A percentile compares a stretch with the other conserved stretches of the same genome.
phyloP scores from a whole-genome alignment of 2,888 invertebrate species.

The Seladonia tumulorum region DNA sequence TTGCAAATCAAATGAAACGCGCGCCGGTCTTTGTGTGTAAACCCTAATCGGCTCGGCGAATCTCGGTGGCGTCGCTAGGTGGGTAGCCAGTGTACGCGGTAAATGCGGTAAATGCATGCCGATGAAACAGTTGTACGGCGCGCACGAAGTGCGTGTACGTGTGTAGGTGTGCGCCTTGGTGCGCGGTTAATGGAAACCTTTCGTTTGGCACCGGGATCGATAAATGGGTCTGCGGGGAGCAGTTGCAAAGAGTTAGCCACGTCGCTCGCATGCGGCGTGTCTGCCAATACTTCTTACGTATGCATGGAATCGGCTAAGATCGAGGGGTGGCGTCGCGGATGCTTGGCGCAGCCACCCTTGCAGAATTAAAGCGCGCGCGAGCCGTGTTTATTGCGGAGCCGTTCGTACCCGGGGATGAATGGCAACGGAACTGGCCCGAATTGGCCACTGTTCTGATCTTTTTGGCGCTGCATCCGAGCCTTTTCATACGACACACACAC shows the following conservation, averaged over 20 bases:
- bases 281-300: slow-evolving; percentile 62
- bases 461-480: slow-evolving; percentile 29
- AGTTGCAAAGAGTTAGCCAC: slow-evolving; percentile 52
- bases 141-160: not conserved
- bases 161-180: slow-evolving; percentile 91
- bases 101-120: slow-evolving; percentile 63
- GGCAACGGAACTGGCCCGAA: slow-evolving; percentile 34
- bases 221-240: slow-evolving; percentile 65
- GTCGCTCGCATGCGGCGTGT: slow-evolving; percentile 50
- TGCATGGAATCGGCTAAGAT: slow-evolving; percentile 62
- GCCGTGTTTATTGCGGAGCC: slow-evolving; percentile 35
- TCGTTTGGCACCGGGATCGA: slow-evolving; percentile 69
- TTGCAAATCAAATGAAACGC: not conserved
- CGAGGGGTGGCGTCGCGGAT: slow-evolving; percentile 1
- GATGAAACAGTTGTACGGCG: slow-evolving; percentile 52
- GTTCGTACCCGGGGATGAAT: slow-evolving; percentile 26
- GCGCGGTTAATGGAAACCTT: slow-evolving; percentile 77
- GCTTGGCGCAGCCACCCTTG: not conserved
- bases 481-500: slow-evolving; percentile 2
- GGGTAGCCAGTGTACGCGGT: slow-evolving; percentile 17
- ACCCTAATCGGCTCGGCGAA: not conserved
- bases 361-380: slow-evolving; percentile 46
- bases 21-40: not conserved
- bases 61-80: not conserved
- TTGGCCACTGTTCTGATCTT: slow-evolving; percentile 33